A percentile compares a stretch with the other conserved stretches of the same genome.
phyloP scores from a whole-genome alignment of 2,113 vertebrate species.

The Empidonax traillii region DNA sequence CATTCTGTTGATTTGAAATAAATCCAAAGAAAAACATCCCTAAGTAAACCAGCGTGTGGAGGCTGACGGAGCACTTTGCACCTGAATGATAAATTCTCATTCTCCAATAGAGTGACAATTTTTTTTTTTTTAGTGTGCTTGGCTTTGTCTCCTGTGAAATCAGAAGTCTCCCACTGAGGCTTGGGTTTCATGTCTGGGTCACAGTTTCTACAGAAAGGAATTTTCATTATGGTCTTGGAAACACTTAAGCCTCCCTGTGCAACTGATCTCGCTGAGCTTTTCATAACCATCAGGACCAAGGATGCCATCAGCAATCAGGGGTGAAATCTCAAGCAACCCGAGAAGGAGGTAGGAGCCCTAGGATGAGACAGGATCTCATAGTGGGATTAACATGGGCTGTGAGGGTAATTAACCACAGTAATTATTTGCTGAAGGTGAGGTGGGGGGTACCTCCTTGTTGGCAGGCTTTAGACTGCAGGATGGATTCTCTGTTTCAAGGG shows the following conservation, averaged over 20 bases:
- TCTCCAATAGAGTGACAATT: not conserved
- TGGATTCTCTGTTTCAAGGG: not conserved
- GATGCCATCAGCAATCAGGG: conserved; percentile 58
- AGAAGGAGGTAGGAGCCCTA: conserved; percentile 34
- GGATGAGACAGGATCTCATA: conserved; percentile 49
- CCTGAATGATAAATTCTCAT: conserved; percentile 4
- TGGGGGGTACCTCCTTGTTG: not conserved
- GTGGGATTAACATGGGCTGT: conserved; percentile 25
- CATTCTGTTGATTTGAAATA: conserved; percentile 10
- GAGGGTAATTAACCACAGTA: conserved; percentile 29
- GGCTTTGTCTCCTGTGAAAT: conserved; percentile 43
- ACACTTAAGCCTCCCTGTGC: conserved; percentile 56
- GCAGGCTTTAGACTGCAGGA: not conserved
- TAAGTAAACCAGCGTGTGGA: not conserved
- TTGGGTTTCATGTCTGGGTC: conserved; percentile 50
- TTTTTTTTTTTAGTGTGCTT: not conserved
- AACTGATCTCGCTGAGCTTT: conserved; percentile 50
- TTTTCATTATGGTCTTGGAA: conserved; percentile 61
- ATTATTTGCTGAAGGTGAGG: not conserved
- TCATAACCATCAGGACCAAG: conserved; percentile 27
- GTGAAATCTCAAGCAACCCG: conserved; percentile 11
- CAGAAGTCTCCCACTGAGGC: conserved; percentile 30
- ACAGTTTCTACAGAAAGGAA: conserved; percentile 62
- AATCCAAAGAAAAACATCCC: conserved; percentile 11
- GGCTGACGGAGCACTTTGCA: not conserved